Evolutionary conservation across 2,888 invertebrate genomes (phyloP), one percentile per base, ranked within the genome.

Genomic region (Acheta domesticus): DNA sequence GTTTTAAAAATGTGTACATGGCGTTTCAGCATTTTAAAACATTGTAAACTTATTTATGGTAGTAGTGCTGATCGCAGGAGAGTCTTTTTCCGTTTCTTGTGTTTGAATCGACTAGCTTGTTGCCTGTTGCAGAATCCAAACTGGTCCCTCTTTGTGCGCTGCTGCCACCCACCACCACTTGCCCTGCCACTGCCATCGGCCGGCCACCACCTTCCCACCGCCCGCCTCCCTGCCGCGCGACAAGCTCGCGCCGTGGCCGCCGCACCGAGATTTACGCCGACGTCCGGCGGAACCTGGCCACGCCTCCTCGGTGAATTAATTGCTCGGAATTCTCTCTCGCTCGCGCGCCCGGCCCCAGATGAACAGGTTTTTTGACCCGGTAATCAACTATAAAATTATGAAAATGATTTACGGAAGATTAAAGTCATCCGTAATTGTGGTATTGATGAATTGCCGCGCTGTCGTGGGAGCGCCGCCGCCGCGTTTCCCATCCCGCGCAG

Each of bases 301-400:
- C 62, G 62, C 62, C 62, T 62, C 62, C n/a, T n/a, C 16, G 16
- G 16, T 62, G 62, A 62, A 62, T 62, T 62, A 62, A 62, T 62
- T 62, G 62, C 62, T 62, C 62, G 62, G n/a, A 62, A 62, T 62
- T 62, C n/a, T 62, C 62, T 62, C 62, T 14, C 62, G 14, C 62
- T 3, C 16, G 16, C 16, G 16, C n/a, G 14, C 62, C 16, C 62
- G 62, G 16, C n/a, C n/a, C 62, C 62, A 12, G 62, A 62, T 62
- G 62, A 62, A 62, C 62, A 62, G 62, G 62, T 62, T 62, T 62
- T n/a, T 62, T 62, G 62, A 62, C 62, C 62, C 62, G 62, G n/a
- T 62, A 62, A 62, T 62, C 62, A 62, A 62, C 62, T n/a, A 62
- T 62, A 62, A 62, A 62, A 62, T 62, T 62, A 62, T 62, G 62